These are phyloP conservation scores for Hemiprocne comata DNA, from an alignment of 2,113 vertebrate genomes.

Conservation along the genomic window DNA sequence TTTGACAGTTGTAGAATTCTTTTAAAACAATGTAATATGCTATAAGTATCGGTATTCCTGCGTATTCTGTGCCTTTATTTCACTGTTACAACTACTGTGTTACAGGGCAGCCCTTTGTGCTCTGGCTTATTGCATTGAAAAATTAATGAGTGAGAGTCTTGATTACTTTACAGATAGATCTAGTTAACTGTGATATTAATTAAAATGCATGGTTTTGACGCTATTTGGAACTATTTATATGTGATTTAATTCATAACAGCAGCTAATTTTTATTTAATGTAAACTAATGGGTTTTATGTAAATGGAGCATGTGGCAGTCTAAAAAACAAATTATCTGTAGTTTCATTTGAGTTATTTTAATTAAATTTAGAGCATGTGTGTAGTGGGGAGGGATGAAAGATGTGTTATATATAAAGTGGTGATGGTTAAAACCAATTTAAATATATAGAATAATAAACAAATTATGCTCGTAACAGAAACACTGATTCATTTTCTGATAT, in stretches of 20 bases:
- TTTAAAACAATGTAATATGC: background rate
- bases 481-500: slow-evolving; percentile 60
- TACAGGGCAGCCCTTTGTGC: background rate
- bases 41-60: background rate
- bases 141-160: slow-evolving; percentile 71
- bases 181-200: slow-evolving; percentile 79
- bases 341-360: slow-evolving; percentile 88
- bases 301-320: slow-evolving; percentile 86
- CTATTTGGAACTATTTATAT: slow-evolving; percentile 81
- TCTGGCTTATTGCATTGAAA: slow-evolving; percentile 56
- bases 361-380: slow-evolving; percentile 80
- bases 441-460: slow-evolving; percentile 74
- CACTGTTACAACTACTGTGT: background rate
- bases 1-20: background rate
- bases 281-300: slow-evolving; percentile 87
- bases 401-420: slow-evolving; percentile 74
- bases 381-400: slow-evolving; percentile 63
- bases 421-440: slow-evolving; percentile 79
- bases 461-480: slow-evolving; percentile 53
- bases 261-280: slow-evolving; percentile 86
- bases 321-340: slow-evolving; percentile 86
- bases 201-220: slow-evolving; percentile 74
- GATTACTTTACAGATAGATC: slow-evolving; percentile 81
- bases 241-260: slow-evolving; percentile 83
- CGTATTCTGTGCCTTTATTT: background rate